Evolutionary conservation across 2,113 vertebrate genomes (phyloP).

Genomic region (Syngnathus scovelli): DNA sequence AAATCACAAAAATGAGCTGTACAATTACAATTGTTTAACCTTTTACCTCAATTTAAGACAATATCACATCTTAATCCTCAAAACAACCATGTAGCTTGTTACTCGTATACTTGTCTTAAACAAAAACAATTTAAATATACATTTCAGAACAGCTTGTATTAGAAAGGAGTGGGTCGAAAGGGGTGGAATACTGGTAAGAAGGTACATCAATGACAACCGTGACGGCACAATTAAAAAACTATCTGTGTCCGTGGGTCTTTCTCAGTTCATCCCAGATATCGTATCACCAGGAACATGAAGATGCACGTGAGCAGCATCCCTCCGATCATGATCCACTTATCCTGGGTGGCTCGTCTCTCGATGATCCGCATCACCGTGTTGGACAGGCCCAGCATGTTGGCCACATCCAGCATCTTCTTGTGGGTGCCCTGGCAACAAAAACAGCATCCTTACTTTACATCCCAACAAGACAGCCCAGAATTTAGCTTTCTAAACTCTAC

Average conservation of each 20-base stretch:
- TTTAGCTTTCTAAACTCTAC: slow-evolving; percentile 21
- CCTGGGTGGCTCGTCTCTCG: slow-evolving; percentile 90
- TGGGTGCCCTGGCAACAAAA: slow-evolving; percentile 79
- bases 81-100: not conserved
- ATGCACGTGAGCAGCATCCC: slow-evolving; percentile 91
- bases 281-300: slow-evolving; percentile 85
- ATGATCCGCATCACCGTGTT: slow-evolving; percentile 97
- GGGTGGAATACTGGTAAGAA: not conserved
- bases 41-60: not conserved
- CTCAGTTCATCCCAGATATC: slow-evolving; percentile 84
- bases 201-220: not conserved
- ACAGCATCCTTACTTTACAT: not conserved
- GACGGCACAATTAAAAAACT: slow-evolving; percentile 14
- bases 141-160: not conserved
- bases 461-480: not conserved
- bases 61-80: not conserved
- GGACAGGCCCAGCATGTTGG: slow-evolving; percentile 92
- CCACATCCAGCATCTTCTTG: slow-evolving; percentile 96
- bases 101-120: not conserved
- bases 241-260: not conserved
- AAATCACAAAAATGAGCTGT: slow-evolving; percentile 9
- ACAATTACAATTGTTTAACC: slow-evolving; percentile 11
- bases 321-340: slow-evolving; percentile 94
- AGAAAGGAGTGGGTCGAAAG: not conserved
- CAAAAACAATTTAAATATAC: not conserved